A percentile compares a stretch with the other conserved stretches of the same genome.
These are phyloP conservation scores for Platypus cylindrus DNA, from an alignment of 2,888 invertebrate genomes.

Conservation along the genomic window DNA sequence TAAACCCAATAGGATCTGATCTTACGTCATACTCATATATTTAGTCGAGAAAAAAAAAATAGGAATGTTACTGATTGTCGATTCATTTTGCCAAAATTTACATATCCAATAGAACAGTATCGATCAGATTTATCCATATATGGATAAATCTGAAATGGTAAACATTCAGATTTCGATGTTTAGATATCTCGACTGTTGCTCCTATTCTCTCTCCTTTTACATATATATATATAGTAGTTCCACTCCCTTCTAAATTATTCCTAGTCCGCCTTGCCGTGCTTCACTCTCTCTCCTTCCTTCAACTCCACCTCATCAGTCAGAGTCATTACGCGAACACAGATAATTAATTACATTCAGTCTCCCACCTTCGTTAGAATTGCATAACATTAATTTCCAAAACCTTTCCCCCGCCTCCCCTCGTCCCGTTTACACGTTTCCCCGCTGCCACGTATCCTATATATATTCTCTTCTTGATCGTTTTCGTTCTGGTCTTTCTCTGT, in stretches of 20 bases:
- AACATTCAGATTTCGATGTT: constrained; percentile 7
- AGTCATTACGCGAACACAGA: constrained; percentile 49
- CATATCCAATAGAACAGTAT: no score
- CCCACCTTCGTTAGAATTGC: constrained; percentile 42
- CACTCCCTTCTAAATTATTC: constrained; percentile 7
- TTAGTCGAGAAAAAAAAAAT: no score
- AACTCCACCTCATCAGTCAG: constrained; percentile 45
- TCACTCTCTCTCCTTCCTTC: constrained; percentile 8
- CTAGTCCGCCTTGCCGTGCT: constrained; percentile 18
- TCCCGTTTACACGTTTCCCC: constrained; percentile 18
- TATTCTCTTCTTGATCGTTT: no score
- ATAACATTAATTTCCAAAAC: constrained; percentile 37
- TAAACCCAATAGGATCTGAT: no score
- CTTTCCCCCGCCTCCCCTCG: constrained; percentile 20
- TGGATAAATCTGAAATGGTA: no score
- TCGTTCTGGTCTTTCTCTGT: no score
- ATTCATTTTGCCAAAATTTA: no score
- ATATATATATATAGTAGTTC: constrained; percentile 12
- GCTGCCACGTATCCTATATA: constrained; percentile 7
- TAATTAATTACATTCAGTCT: constrained; percentile 52
- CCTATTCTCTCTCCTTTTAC: constrained; percentile 15
- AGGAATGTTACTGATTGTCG: no score
- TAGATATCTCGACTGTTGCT: no score
- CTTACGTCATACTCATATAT: no score
- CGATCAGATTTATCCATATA: no score